A percentile compares a stretch with the other conserved stretches of the same genome.
Conservation (phyloP, 2,888 invertebrate species). For the Laothoe populi region DNA sequence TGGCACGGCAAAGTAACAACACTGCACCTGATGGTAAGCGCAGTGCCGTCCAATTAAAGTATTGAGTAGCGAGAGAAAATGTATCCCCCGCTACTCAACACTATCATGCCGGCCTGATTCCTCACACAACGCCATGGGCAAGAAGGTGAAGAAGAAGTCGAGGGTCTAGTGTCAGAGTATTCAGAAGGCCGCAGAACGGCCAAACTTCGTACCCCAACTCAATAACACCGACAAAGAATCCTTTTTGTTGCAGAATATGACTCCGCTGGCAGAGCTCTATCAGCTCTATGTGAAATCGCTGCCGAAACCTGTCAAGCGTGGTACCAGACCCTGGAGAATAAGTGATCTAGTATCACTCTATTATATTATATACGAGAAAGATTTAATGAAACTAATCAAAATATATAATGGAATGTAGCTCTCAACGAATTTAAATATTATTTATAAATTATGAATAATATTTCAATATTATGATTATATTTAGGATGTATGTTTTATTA, state of each 20-base stretch:
- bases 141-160: too few relatives aligned
- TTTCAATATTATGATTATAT: not conserved
- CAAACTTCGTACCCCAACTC: too few relatives aligned
- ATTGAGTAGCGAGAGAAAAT: too few relatives aligned
- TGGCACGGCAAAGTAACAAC: too few relatives aligned
- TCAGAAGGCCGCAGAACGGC: too few relatives aligned
- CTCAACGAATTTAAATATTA: not conserved
- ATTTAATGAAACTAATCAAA: not conserved
- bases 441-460: not conserved
- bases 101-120: too few relatives aligned
- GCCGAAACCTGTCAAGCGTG: slow-evolving; percentile 93
- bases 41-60: too few relatives aligned
- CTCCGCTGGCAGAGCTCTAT: slow-evolving; percentile 87
- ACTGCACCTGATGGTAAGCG: too few relatives aligned
- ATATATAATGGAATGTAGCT: not conserved
- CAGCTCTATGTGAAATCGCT: slow-evolving; percentile 92
- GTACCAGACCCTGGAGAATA: slow-evolving; percentile 82
- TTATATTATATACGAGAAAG: not conserved
- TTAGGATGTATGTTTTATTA: not conserved
- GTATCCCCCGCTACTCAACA: too few relatives aligned
- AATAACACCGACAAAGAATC: too few relatives aligned
- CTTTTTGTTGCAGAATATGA: slow-evolving; percentile 87
- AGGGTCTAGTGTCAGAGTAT: too few relatives aligned
- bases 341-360: slow-evolving; percentile 43
- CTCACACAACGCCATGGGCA: too few relatives aligned